Conservation (phyloP, 2,888 invertebrate species). For the Lobophora halterata region DNA sequence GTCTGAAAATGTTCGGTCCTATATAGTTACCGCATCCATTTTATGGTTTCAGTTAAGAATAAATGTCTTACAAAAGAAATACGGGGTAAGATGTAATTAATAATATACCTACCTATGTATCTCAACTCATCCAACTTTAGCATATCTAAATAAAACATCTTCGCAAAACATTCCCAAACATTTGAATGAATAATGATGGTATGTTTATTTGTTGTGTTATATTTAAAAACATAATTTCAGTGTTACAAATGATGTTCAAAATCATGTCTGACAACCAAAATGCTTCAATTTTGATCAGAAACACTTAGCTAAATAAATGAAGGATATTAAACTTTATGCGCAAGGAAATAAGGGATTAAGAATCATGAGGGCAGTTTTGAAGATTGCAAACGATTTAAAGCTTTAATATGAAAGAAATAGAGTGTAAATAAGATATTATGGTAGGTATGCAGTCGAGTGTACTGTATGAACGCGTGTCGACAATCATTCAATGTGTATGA, state of each 20-base stretch:
- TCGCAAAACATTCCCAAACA: not conserved
- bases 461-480: slow-evolving; percentile 38
- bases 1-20: no score
- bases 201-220: slow-evolving; percentile 8
- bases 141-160: not conserved
- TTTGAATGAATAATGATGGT: slow-evolving; percentile 18
- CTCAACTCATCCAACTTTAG: not conserved
- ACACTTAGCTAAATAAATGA: slow-evolving; percentile 6
- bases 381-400: no score
- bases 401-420: slow-evolving; percentile 1
- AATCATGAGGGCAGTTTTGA: no score
- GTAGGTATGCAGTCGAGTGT: no score
- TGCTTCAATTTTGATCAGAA: slow-evolving; percentile 26
- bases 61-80: no score
- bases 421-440: no score
- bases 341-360: no score
- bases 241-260: slow-evolving; percentile 37
- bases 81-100: no score
- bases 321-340: slow-evolving; percentile 29
- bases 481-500: slow-evolving; percentile 43
- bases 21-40: no score
- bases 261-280: slow-evolving; percentile 34
- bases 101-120: no score
- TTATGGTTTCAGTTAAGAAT: no score
- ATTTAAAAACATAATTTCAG: slow-evolving; percentile 26